Evolutionary conservation across 2,797 vertebrate species (phyloP), one percentile per base, ranked within the genome.

Genomic region (Sebastes umbrosus): DNA sequence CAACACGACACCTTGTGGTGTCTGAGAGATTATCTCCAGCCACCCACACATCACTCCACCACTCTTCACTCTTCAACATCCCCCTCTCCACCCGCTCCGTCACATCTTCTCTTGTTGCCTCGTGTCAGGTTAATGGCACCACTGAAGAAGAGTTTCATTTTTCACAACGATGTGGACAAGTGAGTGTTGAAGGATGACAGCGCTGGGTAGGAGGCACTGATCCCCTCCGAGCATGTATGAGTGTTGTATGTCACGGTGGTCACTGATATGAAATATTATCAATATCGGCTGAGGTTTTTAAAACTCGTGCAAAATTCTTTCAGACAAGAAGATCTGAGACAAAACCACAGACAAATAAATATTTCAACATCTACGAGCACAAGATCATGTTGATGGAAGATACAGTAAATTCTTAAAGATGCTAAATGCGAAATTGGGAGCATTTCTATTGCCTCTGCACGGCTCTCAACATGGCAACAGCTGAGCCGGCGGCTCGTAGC

Each of bases 31-130:
- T 90, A 88, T 90, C 78, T 89, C 82, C 80, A 85, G 78, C 87
- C 90, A 54, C 93, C 93, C 87, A 91, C 92, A 87, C 90, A 86
- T 87, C 88, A 90, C 89, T 90, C 76, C 81, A 82, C 76, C 84
- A 77, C 87, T 87, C 79, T 79, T 81, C 79, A 16, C 22, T 64
- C 89, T 88, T 88, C 83, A 83, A 70, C 72, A 73, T 84, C 83
- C 76, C 79, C 75, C 78, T 73, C 58, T 87, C 70, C 80, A 86
- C 82, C 77, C 52, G 29, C 50, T 76, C 79, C 60, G 27, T 82
- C 84, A 84, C 87, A 75, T 86, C 89, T 79, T 78, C 82, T 81
- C 63, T 63, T 69, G 76, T 71, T 76, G 69, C 80, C 80, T 83
- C 25, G 25, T 75, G 77, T 75, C 83, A 88, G 80, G 85, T 84